A percentile compares a stretch with the other conserved stretches of the same genome.
phyloP scores from a whole-genome alignment of 1,140 invertebrate genomes.

The Zophobas morio region DNA sequence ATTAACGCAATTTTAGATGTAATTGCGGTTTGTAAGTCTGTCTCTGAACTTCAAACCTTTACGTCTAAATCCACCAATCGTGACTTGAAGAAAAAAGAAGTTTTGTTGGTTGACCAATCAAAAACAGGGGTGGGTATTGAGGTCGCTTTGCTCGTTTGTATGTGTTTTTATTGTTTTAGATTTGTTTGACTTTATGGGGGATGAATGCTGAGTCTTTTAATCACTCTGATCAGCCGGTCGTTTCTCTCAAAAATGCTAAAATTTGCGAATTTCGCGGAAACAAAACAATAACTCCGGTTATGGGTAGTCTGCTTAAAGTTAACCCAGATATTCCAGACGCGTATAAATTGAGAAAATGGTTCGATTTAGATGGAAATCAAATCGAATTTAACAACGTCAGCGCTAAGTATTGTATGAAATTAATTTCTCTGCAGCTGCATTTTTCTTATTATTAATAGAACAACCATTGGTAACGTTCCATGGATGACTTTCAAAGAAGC shows the following conservation, averaged over 20 bases:
- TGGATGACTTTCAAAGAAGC: conserved; percentile 84
- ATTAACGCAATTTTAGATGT: conserved; percentile 77
- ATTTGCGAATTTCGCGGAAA: conserved; percentile 84
- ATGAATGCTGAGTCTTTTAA: conserved; percentile 88
- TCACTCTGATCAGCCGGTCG: conserved; percentile 80
- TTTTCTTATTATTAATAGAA: not conserved
- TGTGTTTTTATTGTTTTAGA: conserved; percentile 67
- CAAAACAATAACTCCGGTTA: conserved; percentile 75
- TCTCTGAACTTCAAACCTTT: conserved; percentile 82
- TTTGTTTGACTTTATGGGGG: conserved; percentile 84
- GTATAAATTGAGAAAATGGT: conserved; percentile 92
- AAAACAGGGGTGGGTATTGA: conserved; percentile 76
- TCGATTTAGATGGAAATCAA: conserved; percentile 80
- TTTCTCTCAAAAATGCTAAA: conserved; percentile 85
- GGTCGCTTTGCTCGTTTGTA: not conserved
- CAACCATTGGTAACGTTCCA: conserved; percentile 65
- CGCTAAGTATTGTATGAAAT: conserved; percentile 62
- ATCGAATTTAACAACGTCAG: conserved; percentile 77
- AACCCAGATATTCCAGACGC: conserved; percentile 94
- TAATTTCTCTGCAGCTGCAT: too few relatives aligned
- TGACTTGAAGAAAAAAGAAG: conserved; percentile 91
- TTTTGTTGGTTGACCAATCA: conserved; percentile 90
- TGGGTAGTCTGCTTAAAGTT: conserved; percentile 77
- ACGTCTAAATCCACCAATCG: conserved; percentile 81
- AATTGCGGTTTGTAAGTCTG: conserved; percentile 89